Evolutionary conservation across 2,888 invertebrate species (phyloP).

Genomic region (Ashinkailepas kermadecensis): DNA sequence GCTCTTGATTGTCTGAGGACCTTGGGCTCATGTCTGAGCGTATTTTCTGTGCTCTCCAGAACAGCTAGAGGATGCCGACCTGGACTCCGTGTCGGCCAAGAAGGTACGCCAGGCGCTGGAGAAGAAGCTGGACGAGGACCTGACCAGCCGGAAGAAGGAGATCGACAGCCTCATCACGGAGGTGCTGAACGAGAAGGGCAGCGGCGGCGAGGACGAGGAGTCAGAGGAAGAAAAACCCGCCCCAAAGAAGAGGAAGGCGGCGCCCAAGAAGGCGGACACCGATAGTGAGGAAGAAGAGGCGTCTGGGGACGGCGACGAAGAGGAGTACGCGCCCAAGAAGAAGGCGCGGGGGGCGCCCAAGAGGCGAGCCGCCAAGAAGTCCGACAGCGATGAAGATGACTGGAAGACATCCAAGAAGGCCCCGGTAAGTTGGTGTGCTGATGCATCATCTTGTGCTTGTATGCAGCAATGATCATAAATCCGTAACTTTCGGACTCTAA

Average conservation of each 20-base stretch:
- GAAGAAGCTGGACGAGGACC: conserved; percentile 65
- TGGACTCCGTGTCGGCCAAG: conserved; percentile 75
- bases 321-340: conserved; percentile 13
- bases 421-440: conserved; percentile 23
- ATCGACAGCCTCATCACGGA: conserved; percentile 85
- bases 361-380: conserved; percentile 23
- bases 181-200: conserved; percentile 43
- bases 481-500: too few relatives aligned
- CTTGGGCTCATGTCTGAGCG: too few relatives aligned
- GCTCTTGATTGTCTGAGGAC: too few relatives aligned
- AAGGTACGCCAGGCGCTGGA: conserved; percentile 81
- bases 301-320: neutral
- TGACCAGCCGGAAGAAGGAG: conserved; percentile 68
- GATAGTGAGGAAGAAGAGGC: conserved; percentile 12
- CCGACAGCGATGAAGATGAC: conserved; percentile 3
- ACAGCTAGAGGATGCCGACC: conserved; percentile 69
- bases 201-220: conserved; percentile 27
- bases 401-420: neutral
- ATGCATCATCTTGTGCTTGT: too few relatives aligned
- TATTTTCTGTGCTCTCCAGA: conserved; percentile 23
- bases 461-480: too few relatives aligned
- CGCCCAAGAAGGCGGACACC: neutral
- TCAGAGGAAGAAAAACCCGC: conserved; percentile 27
- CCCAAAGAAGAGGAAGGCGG: conserved; percentile 14
- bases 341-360: conserved; percentile 7